Base-by-base conservation (phyloP, 1,140 invertebrate genomes). In the Heliothis subflexa region DNA sequence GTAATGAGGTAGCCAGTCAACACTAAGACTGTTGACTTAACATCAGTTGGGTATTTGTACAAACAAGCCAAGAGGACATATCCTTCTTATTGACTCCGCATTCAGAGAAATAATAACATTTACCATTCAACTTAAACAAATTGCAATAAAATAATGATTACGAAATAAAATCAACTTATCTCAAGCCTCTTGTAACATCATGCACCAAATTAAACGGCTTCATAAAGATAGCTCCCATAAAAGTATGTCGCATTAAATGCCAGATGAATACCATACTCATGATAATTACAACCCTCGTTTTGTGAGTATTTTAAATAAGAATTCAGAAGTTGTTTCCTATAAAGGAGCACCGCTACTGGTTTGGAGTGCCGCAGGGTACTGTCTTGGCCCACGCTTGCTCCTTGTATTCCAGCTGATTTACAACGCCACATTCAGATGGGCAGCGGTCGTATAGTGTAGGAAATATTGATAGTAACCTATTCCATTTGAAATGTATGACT, bases 281-380 rank as follows among this genome's bases (percentile, higher is more conserved):
- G 11, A 33, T 75, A 64, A 75, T 62, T 64, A 64, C 59, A 75
- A 33, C 47, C 25, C 40, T 40, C 21, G 45, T 33, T 64, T 75
- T 16, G 28, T 52, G 73, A 47, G 10, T 21, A 52, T 10, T 64
- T 52, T 64, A 64, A 52, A 49, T 75, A 49, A 28, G 66, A 70
- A 70, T 70, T 52, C 66, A 70, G 47, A 70, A 70, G 66, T 70
- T 70, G 21, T 28, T 28, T 50, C 66, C 66, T 70, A 50, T 70
- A 70, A 70, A 75, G 57, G 49, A 74, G 71, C 74, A 70, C 86
- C 87, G 85, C 86, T 81, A 72, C 81, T 79, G 64, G 80, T 78
- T 78, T 59, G 84, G 87, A 77, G 81, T 87, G 81, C 87, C 83
- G 74, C 89, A 85, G 87, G 89, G 84, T 83, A 77, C 82, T 77